These are phyloP conservation scores for Ceyx margarethae DNA, from an alignment of 2,113 vertebrate genomes.

Conservation along the genomic window DNA sequence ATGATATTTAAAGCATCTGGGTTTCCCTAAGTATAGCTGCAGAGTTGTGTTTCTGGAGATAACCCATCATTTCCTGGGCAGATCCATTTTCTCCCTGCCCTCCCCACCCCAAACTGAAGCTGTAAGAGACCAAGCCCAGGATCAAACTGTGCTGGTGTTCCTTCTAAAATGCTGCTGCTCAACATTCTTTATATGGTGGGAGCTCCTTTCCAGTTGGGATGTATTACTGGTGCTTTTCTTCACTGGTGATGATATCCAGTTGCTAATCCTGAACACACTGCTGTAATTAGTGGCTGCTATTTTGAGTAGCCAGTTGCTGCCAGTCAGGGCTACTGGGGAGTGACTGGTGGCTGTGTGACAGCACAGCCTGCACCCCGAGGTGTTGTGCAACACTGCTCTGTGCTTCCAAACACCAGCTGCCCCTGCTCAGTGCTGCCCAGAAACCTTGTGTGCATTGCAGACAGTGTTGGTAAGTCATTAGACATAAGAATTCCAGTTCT, in stretches of 20 bases:
- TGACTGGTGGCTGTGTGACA: neutral
- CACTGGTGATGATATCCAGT: neutral
- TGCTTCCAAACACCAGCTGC: slow-evolving; percentile 5
- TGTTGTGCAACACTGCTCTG: neutral
- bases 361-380: rapidly evolving
- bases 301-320: neutral
- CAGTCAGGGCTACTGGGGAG: neutral
- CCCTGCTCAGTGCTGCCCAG: neutral
- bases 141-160: neutral
- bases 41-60: neutral
- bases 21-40: neutral
- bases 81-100: rapidly evolving
- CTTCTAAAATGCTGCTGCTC: neutral
- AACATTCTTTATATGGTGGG: neutral
- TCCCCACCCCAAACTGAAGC: neutral
- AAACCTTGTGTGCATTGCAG: neutral
- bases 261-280: neutral
- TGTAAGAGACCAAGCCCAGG: neutral
- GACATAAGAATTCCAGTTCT: neutral
- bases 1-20: neutral
- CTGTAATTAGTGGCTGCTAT: slow-evolving; percentile 5
- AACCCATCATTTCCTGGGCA: neutral
- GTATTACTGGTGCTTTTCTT: neutral
- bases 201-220: neutral
- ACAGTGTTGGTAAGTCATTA: slow-evolving; percentile 18